These are phyloP conservation scores for Paragorgia papillata DNA, from an alignment of 92 coral and sea anemone species.

Conservation along the genomic window DNA sequence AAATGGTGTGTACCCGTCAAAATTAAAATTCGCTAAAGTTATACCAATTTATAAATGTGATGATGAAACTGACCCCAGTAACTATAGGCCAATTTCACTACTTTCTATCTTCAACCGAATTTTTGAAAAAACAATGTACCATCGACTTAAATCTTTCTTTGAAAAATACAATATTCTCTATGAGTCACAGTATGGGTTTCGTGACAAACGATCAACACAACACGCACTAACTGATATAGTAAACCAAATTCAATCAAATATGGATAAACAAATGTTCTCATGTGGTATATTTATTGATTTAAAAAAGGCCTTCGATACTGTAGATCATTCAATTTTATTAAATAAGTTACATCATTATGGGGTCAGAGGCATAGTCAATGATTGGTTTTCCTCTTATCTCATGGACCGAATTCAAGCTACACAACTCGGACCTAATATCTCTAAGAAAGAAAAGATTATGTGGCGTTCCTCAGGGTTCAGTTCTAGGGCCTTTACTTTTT, in stretches of 20 bases:
- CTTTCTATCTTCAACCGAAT: conserved; percentile 52
- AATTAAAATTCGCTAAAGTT: conserved; percentile 55
- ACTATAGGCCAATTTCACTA: conserved; percentile 66
- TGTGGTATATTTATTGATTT: conserved; percentile 51
- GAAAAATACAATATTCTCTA: conserved; percentile 39
- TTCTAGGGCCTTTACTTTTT: conserved; percentile 39
- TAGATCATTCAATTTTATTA: conserved; percentile 31
- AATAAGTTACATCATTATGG: conserved; percentile 43
- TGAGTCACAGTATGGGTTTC: conserved; percentile 43
- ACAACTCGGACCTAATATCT: conserved; percentile 10
- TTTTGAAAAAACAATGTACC: conserved; percentile 53
- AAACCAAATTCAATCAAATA: conserved; percentile 39
- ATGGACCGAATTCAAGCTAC: conserved; percentile 41
- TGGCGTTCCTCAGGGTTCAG: conserved; percentile 49
- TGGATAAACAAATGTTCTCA: conserved; percentile 24
- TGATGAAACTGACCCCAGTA: conserved; percentile 49
- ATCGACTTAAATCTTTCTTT: conserved; percentile 34
- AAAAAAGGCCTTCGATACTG: conserved; percentile 47
- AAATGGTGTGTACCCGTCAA: conserved; percentile 45
- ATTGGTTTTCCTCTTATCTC: conserved; percentile 38
- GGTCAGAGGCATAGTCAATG: conserved; percentile 33
- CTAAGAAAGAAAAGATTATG: background rate
- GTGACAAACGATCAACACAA: conserved; percentile 43
- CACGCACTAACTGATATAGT: conserved; percentile 42
- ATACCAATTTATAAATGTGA: conserved; percentile 54